Base-by-base conservation (phyloP, 2,113 vertebrate species). In the Ailuropoda melanoleuca region DNA sequence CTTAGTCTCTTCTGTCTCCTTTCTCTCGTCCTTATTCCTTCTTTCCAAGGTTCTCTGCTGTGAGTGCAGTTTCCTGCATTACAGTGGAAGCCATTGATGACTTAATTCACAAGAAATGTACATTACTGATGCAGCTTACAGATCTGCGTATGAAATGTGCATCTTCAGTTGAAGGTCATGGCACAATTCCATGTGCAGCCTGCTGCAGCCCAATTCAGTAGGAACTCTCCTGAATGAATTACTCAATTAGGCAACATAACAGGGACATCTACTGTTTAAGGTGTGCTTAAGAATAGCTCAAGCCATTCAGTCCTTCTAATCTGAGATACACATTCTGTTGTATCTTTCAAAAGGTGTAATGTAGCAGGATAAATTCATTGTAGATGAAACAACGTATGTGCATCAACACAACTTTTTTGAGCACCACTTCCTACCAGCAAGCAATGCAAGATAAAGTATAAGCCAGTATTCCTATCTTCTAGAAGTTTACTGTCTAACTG, bases 281-380 rank as follows among this genome's bases (percentile, higher is more conserved):
- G 12, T 81, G 21, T 82, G 72, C 56, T 93, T 88, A 19, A 55
- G 68, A 86, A 74, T 55, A 70, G n/a, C n/a, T 77, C 62, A 64
- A 64, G 29, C 62, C 86, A 19, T 66, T 56, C 3, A 85, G 17
- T 82, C 50, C 14, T 82, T 84, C 43, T 80, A 19, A 43, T 37
- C 56, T 74, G 34, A 43, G 15, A 46, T 6, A 56, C 29, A 68
- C 6, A 34, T 62, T 91, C 19, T 55, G 81, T 81, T 96, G 26
- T 39, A 43, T 75, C 39, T 81, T 80, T 96, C 58, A 78, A 72
- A 92, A 80, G 18, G 56, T 68, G 3, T 75, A 81, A 93, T 34
- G 21, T 60, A 62, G 70, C n/a, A 88, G 55, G 23, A 56, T 86
- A 95, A 91, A 93, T 84, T 92, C 29, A 75, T 89, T 82, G 58